Conservation (phyloP, 37 sponge, comb jelly and placozoan genomes). For the Bolinopsis microptera region DNA sequence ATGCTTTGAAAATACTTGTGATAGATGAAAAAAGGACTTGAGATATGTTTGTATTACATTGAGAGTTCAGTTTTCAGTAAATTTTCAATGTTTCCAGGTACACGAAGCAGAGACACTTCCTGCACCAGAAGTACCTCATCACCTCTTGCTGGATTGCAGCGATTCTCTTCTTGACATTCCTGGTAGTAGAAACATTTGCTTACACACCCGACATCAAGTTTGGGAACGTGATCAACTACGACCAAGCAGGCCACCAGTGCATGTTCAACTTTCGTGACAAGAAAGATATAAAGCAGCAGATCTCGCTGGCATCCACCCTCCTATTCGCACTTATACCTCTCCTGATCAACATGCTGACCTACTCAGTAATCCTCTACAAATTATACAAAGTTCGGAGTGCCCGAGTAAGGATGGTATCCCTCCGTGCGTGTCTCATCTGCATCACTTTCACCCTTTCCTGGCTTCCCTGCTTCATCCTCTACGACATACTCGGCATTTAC, state of each 20-base stretch:
- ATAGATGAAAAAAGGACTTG: no score
- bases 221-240: neutral
- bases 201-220: neutral
- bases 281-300: neutral
- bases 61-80: neutral
- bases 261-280: neutral
- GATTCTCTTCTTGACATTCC: neutral
- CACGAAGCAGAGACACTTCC: neutral
- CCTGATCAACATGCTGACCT: neutral
- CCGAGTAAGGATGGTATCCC: neutral
- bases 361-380: neutral
- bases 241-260: neutral
- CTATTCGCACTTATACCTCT: constrained; percentile 1
- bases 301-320: neutral
- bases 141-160: neutral
- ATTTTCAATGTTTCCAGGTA: neutral
- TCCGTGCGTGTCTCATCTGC: neutral
- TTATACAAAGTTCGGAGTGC: neutral
- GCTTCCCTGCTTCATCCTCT: constrained; percentile 8
- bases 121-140: neutral
- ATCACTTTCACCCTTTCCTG: constrained; percentile 16
- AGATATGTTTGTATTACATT: no score
- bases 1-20: no score
- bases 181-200: neutral
- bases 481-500: neutral